Percentiles rank a stretch among this genome's conserved stretches.
phyloP scores from a whole-genome alignment of 2,888 invertebrate species.

The Cyaniris semiargus region DNA sequence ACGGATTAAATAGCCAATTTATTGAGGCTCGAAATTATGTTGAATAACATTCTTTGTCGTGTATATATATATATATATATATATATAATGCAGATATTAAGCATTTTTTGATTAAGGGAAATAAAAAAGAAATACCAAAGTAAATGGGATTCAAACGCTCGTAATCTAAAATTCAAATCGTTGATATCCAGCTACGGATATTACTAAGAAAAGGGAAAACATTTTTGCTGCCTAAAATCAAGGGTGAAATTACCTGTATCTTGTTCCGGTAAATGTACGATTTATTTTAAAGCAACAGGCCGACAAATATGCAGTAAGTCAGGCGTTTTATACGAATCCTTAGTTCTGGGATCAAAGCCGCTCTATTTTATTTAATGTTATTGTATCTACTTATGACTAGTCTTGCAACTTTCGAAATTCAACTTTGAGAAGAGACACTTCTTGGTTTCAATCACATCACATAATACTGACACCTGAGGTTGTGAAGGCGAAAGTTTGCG shows the following conservation, averaged over 20 bases:
- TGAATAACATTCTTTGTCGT: not conserved
- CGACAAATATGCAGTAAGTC: not conserved
- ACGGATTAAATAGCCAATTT: constrained; percentile 25
- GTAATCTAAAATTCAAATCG: constrained; percentile 1
- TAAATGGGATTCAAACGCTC: not conserved
- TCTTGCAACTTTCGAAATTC: not conserved
- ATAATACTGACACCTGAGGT: too few relatives aligned
- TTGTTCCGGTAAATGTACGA: constrained; percentile 43
- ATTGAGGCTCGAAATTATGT: constrained; percentile 15
- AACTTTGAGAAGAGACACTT: too few relatives aligned
- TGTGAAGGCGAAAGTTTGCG: too few relatives aligned
- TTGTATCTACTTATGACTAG: not conserved
- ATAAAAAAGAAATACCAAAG: not conserved
- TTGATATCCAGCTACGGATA: not conserved
- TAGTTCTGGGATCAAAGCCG: not conserved
- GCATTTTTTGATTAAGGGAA: not conserved
- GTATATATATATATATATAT: too few relatives aligned
- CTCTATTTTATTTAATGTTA: not conserved
- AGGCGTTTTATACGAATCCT: not conserved
- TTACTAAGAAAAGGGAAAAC: not conserved
- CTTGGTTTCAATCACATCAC: too few relatives aligned
- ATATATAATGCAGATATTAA: not conserved
- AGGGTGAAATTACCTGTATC: constrained; percentile 81
- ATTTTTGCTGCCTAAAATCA: not conserved
- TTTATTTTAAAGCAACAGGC: not conserved